Evolutionary conservation across 2,888 invertebrate genomes (phyloP), one percentile per base, ranked within the genome.

Genomic region (Caenorhabditis imperialis): DNA sequence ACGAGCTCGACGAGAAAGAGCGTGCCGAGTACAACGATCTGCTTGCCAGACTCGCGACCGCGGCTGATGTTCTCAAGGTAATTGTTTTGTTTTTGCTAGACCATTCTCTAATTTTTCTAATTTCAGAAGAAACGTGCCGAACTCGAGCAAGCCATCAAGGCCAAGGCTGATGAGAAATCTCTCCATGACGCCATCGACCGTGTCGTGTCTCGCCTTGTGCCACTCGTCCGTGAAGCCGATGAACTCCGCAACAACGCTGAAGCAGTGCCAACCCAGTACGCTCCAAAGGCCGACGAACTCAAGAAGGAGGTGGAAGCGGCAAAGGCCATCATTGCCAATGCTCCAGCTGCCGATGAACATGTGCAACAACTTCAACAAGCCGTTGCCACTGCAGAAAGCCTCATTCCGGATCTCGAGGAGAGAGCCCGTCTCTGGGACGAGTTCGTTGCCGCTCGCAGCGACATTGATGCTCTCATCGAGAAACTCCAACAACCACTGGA

Each of bases 391-490:
- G 30, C 30, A 7, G 30, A 30, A 10, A 30, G 30, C 30, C 55
- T 75, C 20, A 58, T 55, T 30, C 77, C 77, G 22, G 62, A 72
- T 42, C 79, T 83, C 35, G 70, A 73, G 16, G 61, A 77, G 16
- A 60, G 78, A 44, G 55, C 71, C 50, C 65, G 63, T 48, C 51
- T 63, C 42, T 82, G 79, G 77, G 57, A 79, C 22, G 75, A 80
- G 53, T 84, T 84, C 58, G 69, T 81, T 40, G 74, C 48, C 14
- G 78, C 77, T 44, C 78, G 81, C 8, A 78, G 81, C 45, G 58
- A 62, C 18, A 73, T 77, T 37, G 81, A 78, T 70, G 50, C 54
- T 37, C 51, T 71, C 27, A 72, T 81, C 50, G 81, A 75, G 10
- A 33, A 61, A 48, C 67, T 78, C 14, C 78, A 77, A 23, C 48